Base-by-base conservation (phyloP, 1,140 invertebrate genomes). In the Pseudomyrmex flavicornis region DNA sequence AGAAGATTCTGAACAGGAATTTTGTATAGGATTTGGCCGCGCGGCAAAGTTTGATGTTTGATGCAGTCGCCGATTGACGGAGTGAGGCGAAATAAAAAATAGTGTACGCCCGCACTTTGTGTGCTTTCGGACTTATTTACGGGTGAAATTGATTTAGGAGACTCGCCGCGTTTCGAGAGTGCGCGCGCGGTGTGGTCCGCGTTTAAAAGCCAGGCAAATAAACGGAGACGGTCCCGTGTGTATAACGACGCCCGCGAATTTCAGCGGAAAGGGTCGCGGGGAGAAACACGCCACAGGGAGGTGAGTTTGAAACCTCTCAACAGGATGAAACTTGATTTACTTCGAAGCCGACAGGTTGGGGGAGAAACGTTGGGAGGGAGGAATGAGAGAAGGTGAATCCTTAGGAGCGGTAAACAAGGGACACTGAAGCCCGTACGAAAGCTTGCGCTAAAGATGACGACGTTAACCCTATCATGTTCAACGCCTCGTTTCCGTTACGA, bases 281-380 rank as follows among this genome's bases (percentile, higher is more conserved):
- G 61, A 61, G 52, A 59, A 77, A 50, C 52, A 48, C 2, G 62
- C 15, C 10, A 46, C 35, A 35, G 35, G 35, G 0, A 35, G 35
- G 35, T 35, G 44, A 44, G 76, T 10, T 59, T 50, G 80, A 66
- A 83, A 66, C 72, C 80, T 83, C 61, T 83, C 80, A 83, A 74
- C 72, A 79, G 52, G 61, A 77, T 83, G 82, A 83, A 83, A 77
- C 73, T 77, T 77, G 82, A 83, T 83, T 83, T 83, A 83, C 61
- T 77, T 58, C 44, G 22, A 52, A 59, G n/a, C 56, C 72, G 8
- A 0, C 44, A 9, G 15, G 48, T n/a, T 10, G n/a, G 56, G n/a
- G 56, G 20, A 5, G 26, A 46, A 35, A 52, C 13, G 17, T 17
- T 17, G 50, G 50, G 7, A 17, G 52, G 52, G 58, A 17, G 56